phyloP scores from a whole-genome alignment of 1,140 invertebrate species.

The Camponotus pennsylvanicus region DNA sequence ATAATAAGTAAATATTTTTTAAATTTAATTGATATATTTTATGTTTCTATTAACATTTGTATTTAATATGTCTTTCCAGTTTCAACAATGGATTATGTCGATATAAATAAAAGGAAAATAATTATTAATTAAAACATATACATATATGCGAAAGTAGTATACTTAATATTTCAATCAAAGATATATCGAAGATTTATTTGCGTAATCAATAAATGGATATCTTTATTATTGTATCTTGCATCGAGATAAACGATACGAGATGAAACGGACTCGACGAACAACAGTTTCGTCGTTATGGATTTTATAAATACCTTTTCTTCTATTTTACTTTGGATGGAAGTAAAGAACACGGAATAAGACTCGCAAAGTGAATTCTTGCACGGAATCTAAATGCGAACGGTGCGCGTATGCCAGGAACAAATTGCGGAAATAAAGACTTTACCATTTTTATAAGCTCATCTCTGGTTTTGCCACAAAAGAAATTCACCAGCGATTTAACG shows the following conservation, averaged over 20 bases:
- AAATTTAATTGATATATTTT: background rate
- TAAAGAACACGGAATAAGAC: slow-evolving; percentile 45
- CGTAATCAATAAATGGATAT: background rate
- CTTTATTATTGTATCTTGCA: background rate
- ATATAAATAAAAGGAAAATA: background rate
- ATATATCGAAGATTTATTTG: background rate
- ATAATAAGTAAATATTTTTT: slow-evolving; percentile 46
- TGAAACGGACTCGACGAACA: background rate
- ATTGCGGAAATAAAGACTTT: slow-evolving; percentile 41
- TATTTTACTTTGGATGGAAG: background rate
- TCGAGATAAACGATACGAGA: background rate
- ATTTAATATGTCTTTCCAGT: background rate
- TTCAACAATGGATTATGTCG: background rate
- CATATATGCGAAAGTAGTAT: background rate
- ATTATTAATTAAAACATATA: background rate
- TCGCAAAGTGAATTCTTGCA: slow-evolving; percentile 42
- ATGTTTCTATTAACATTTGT: background rate
- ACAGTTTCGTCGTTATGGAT: background rate
- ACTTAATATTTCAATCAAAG: background rate
- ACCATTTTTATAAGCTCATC: slow-evolving; percentile 17
- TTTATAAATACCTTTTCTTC: background rate
- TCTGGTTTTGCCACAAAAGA: slow-evolving; percentile 54
- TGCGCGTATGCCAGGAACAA: slow-evolving; percentile 55
- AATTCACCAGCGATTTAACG: slow-evolving; percentile 21
- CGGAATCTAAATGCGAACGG: slow-evolving; percentile 44